Evolutionary conservation across 2,888 invertebrate species (phyloP), one percentile per base, ranked within the genome.

Genomic region (Hydropsyche betteni): DNA sequence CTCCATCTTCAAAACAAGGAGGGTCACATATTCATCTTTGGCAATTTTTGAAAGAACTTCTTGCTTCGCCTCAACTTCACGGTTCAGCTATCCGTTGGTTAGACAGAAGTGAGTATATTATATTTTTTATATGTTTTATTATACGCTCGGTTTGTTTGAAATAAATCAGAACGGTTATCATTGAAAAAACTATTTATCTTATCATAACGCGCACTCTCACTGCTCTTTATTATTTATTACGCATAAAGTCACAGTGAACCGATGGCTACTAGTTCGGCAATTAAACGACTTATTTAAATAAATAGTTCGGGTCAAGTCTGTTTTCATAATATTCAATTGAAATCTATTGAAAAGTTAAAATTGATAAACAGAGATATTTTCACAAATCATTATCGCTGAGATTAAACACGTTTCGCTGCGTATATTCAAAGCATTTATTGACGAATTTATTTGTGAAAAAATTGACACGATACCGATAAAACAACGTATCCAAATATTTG

Each of bases 61-160:
- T 99, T 0, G 91, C 94, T 24, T 92, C 95, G 71, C 96, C 97
- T 0, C 94, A 95, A 80, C 86, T 92, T 50, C 95, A 97, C 84
- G 96, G 96, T 10, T 94, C 94, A 4, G 98, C 98, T 83, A 99
- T 99, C 83, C 92, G 98, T 83, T 99, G 99, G 99, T 88, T 99
- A 81, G 98, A 99, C 85, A 91, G 97, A 83, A 90, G 90, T 88
- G 80, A 86, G 86, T 72, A 14, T 53, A n/a, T 53, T 5, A 16
- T 53, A 16, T n/a, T 24, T 58, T 16, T 58, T 58, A 58, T 58
- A 7, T 58, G 44, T 44, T 44, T 44, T 58, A 14, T 14, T 53
- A 12, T 53, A 53, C 12, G n/a, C 53, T 53, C 53, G n/a, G 53
- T 53, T 53, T 58, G 24, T 58, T 58, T 24, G 14, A 58, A 6